Evolutionary conservation across 2,888 invertebrate genomes (phyloP), one percentile per base, ranked within the genome.

Genomic region (Zele albiditarsus): DNA sequence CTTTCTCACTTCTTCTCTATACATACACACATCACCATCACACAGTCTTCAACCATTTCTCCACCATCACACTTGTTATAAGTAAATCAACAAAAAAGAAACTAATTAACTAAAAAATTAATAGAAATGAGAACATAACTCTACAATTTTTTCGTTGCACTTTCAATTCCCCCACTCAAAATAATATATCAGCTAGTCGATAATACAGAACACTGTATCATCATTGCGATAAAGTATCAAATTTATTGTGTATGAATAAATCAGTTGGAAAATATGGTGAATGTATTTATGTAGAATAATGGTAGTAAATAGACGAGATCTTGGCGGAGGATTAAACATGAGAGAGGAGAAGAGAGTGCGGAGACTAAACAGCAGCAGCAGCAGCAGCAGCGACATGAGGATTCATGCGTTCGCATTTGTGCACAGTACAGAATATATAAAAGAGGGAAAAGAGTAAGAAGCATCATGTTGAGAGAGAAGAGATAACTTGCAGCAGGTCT

Each of bases 381-480:
- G 46, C 68, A 38, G 49, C 72, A 73, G 75, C 77, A 71, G 57
- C 71, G 71, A 73, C 57, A 46, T 76, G 78, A 71, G 81, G 79
- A 83, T 83, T 83, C 84, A 82, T 83, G 84, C 83, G 81, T 84
- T 78, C 71, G 73, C 78, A 74, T 78, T 82, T 81, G 83, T n/a
- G 46, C n/a, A 46, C 4, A 46, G n/a, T n/a, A 46, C n/a, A 75
- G 68, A n/a, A 46, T 46, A 46, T n/a, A 6, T 46, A n/a, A n/a
- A 31, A 27, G 12, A n/a, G 20, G 60, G 14, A 27, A 27, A 60
- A 27, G 25, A 60, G 16, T 14, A 16, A 67, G 72, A 38, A 27
- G 70, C 57, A 69, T 28, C 81, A 83, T 82, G 81, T 80, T 80
- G 80, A 77, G 79, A 82, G 84, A 84, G 85, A 85, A 85, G 80